Conservation (phyloP, 2,888 invertebrate species). For the Chymomyza fuscimana region DNA sequence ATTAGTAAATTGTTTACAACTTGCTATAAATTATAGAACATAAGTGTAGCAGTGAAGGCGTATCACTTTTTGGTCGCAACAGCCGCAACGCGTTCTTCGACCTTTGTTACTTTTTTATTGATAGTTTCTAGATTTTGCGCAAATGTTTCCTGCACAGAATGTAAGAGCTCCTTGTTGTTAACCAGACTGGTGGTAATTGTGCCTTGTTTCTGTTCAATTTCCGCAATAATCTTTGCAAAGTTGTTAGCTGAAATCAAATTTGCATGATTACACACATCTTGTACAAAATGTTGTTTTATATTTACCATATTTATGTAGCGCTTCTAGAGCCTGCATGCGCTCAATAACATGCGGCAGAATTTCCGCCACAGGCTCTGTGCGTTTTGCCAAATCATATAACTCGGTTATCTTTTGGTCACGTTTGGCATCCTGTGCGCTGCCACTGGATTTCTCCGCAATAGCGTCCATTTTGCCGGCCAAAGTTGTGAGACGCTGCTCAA, state of each 20-base stretch:
- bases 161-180: slow-evolving; percentile 88
- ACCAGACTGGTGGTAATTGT: slow-evolving; percentile 86
- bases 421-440: slow-evolving; percentile 82
- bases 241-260: slow-evolving; percentile 86
- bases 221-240: slow-evolving; percentile 90
- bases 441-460: slow-evolving; percentile 82
- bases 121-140: slow-evolving; percentile 89
- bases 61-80: slow-evolving; percentile 55
- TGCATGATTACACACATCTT: not conserved
- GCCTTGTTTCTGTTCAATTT: slow-evolving; percentile 88
- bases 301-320: slow-evolving; percentile 93
- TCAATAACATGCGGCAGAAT: slow-evolving; percentile 90
- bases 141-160: slow-evolving; percentile 90
- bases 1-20: slow-evolving; percentile 37
- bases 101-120: slow-evolving; percentile 86
- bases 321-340: slow-evolving; percentile 91
- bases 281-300: not conserved
- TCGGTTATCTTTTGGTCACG: slow-evolving; percentile 85
- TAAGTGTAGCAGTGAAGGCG: not conserved
- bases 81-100: slow-evolving; percentile 87
- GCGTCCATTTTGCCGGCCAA: slow-evolving; percentile 89
- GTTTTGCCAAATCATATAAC: slow-evolving; percentile 92
- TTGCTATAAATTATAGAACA: slow-evolving; percentile 32
- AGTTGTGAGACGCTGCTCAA: slow-evolving; percentile 89
- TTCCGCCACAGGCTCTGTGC: slow-evolving; percentile 89